Evolutionary conservation across 2,797 vertebrate genomes (phyloP), one percentile per base, ranked within the genome.

Genomic region (Hephaestus fuliginosus): DNA sequence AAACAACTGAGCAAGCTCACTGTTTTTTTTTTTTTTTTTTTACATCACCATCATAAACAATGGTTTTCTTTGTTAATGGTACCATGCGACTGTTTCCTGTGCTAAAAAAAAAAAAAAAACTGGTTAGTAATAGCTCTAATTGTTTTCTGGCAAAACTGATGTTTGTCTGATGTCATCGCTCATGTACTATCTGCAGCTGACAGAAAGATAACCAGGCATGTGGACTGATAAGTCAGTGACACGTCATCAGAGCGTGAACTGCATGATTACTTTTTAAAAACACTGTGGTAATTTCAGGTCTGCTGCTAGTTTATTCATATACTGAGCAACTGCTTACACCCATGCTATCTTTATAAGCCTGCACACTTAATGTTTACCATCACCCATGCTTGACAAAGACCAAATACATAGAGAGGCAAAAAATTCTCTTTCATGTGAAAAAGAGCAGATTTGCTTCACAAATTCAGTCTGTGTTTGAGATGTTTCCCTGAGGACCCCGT

Each of bases 361-460:
- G 12, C 41, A 71, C 1, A 30, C 70, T 70, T 80, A 76, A 85
- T 53, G 67, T 57, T 71, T 53, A 75, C 67, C 66, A 49, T 77
- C 71, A 53, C 56, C 76, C 77, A 51, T 5, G 7, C 77, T 68
- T 73, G 67, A 82, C 51, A 64, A 76, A 82, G 60, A 77, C 70
- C 57, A 78, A 87, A 88, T 17, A 65, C 66, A 71, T 65, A 68
- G 28, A 70, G 43, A 72, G 61, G 60, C 30, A 83, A 77, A 84
- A 63, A 70, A 20, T 65, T 65, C 17, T 73, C 22, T 81, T 75
- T 71, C 55, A 83, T 82, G 69, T 83, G 77, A 87, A 82, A 83
- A 82, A 81, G 57, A 83, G 57, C 84, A 81, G 64, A 83, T 79
- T 78, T 78, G 72, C 70, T 86, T 72, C 78, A 86, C 77, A 89